Evolutionary conservation across 2,113 vertebrate genomes (phyloP).

Genomic region (Oryzias curvinotus): DNA sequence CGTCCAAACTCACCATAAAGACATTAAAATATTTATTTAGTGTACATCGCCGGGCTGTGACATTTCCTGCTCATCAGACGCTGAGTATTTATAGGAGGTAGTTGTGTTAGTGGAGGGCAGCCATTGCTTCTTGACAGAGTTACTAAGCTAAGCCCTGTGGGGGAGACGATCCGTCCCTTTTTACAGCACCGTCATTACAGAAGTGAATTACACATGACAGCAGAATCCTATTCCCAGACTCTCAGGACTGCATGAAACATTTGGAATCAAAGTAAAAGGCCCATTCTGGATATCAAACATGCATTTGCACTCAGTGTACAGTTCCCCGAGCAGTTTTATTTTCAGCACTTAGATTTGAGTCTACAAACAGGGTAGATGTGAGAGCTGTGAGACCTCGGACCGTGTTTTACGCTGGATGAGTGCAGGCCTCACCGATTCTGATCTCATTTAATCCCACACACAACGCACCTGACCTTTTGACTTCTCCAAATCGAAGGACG

Average conservation of each 20-base stretch:
- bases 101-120: slow-evolving; percentile 46
- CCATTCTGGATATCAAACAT: slow-evolving; percentile 54
- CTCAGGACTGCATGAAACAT: slow-evolving; percentile 49
- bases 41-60: slow-evolving; percentile 14
- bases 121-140: slow-evolving; percentile 54
- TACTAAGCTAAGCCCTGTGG: slow-evolving; percentile 62
- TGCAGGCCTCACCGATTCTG: slow-evolving; percentile 11
- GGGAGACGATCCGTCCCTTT: slow-evolving; percentile 49
- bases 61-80: slow-evolving; percentile 30
- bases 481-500: slow-evolving; percentile 17
- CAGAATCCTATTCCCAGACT: slow-evolving; percentile 64
- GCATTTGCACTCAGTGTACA: slow-evolving; percentile 49
- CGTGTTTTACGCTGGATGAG: slow-evolving; percentile 6
- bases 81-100: slow-evolving; percentile 52
- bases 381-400: background rate
- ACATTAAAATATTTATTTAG: slow-evolving; percentile 26
- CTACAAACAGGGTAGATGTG: slow-evolving; percentile 33
- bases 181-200: slow-evolving; percentile 66
- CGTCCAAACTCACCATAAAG: slow-evolving; percentile 30
- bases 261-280: slow-evolving; percentile 53
- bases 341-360: slow-evolving; percentile 17
- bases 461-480: slow-evolving; percentile 14
- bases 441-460: slow-evolving; percentile 46
- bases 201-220: slow-evolving; percentile 68
- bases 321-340: slow-evolving; percentile 23